phyloP scores from a whole-genome alignment of 2,888 invertebrate species.

The Incurvaria masculella region DNA sequence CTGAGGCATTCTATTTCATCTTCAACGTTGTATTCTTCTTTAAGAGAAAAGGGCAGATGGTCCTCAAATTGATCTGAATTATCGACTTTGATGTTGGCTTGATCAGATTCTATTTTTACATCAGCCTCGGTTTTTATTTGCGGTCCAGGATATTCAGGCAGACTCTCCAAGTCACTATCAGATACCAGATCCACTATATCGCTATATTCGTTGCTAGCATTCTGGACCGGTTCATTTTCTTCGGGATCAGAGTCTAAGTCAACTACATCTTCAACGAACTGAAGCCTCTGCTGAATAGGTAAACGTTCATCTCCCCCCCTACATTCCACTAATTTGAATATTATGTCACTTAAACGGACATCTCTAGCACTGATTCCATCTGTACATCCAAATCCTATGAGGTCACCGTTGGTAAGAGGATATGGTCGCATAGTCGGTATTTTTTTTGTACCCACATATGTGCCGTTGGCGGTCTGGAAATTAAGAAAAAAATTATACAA shows the following conservation, averaged over 20 bases:
- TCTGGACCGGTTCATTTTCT: constrained; percentile 6
- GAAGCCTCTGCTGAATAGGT: constrained; percentile 17
- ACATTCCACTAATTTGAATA: constrained; percentile 29
- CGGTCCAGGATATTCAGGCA: constrained; percentile 7
- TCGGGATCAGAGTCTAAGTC: constrained; percentile 4
- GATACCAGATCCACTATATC: constrained; percentile 19
- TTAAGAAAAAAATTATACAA: constrained; percentile 12
- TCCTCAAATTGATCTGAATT: background rate
- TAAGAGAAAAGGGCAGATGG: constrained; percentile 30
- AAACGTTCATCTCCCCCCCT: constrained; percentile 18
- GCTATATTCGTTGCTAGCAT: background rate
- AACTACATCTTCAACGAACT: constrained; percentile 29
- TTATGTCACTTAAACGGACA: constrained; percentile 35
- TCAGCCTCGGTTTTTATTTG: too few species aligned
- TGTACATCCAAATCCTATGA: constrained; percentile 55
- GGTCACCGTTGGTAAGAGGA: constrained; percentile 36
- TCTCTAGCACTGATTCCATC: constrained; percentile 25
- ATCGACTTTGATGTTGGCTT: constrained; percentile 23
- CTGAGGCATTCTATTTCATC: constrained; percentile 42
- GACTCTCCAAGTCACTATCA: constrained; percentile 33
- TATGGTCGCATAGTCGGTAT: constrained; percentile 30
- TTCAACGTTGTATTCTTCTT: constrained; percentile 34
- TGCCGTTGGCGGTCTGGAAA: constrained; percentile 59
- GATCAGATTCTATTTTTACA: too few species aligned
- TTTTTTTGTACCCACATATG: constrained; percentile 46